Evolutionary conservation across 1,140 invertebrate genomes (phyloP).

Genomic region (Melanaphis sacchari): DNA sequence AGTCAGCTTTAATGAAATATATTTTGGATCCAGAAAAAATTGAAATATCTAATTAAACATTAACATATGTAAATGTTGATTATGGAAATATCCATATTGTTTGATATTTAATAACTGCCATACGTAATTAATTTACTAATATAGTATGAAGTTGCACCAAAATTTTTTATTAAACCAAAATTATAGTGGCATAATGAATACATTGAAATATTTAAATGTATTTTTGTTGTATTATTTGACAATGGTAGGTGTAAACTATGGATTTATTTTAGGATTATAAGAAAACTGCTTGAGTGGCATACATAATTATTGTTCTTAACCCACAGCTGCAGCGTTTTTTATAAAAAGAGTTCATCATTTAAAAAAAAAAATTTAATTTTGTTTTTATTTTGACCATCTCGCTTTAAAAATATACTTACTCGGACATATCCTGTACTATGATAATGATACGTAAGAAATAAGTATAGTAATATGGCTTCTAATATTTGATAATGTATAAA

Average conservation of each 20-base stretch:
- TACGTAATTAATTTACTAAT: background rate
- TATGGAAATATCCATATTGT: background rate
- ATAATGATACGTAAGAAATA: background rate
- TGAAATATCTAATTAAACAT: background rate
- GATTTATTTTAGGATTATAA: background rate
- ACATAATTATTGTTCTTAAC: background rate
- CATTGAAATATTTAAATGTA: background rate
- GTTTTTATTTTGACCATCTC: background rate
- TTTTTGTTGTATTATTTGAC: background rate
- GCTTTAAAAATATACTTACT: background rate
- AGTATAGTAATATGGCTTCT: slow-evolving; percentile 3
- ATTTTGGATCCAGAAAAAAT: background rate
- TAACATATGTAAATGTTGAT: no score
- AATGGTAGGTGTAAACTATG: background rate
- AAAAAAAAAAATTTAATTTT: background rate
- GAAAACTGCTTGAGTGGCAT: no score
- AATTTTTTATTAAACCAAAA: background rate
- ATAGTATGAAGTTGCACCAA: background rate
- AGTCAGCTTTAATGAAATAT: background rate
- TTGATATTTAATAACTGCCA: background rate
- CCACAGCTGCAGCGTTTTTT: background rate
- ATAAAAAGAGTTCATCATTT: background rate
- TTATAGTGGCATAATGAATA: background rate
- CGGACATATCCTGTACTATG: background rate
- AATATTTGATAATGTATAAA: background rate